Evolutionary conservation across 2,113 vertebrate species (phyloP), one percentile per base, ranked within the genome.

Genomic region (Leptobrachium leishanense): DNA sequence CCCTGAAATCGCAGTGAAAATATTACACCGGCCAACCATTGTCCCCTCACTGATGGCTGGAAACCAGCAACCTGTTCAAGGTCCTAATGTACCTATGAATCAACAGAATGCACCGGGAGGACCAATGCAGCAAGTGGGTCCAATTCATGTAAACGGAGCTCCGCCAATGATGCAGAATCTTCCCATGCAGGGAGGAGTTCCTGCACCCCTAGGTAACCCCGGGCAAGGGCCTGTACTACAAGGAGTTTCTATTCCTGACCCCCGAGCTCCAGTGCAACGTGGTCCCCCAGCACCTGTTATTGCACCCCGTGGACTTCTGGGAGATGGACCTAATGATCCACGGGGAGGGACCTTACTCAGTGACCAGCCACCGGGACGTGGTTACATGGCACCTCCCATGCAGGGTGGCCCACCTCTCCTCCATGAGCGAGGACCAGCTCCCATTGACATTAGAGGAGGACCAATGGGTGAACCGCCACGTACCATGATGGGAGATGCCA

Each of bases 251-350:
- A 95, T 95, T 89, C 91, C 92, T 86, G 95, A 96, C 82, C 94
- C 93, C 76, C 91, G 95, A 84, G 95, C 92, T 80, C 93, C 94
- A 81, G 92, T 96, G 90, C 92, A 95, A 77, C 92, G 94, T 74
- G 94, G 93, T 75, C 90, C 92, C 77, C 96, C 95, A 88, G 94
- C 95, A 82, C 93, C 92, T 0, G 94, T 94, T 57, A 94, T 96
- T 76, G 94, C 96, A 0, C 96, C 96, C 82, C 94, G 96, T 89
- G 96, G 98, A 76, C 91, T 99, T 68, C 93, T 99, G 85, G 98
- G 98, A 85, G 98, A 99, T 72, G 98, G 96, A 79, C 98, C 97
- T n/a, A 99, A 99, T 88, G 98, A 99, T 83, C 98, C 98, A 75
- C 93, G 97, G 77, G 98, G 98, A 85, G 98, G 97, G 84, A 97